Conservation (phyloP, 2,888 invertebrate genomes). For the Punctoribates punctum region DNA sequence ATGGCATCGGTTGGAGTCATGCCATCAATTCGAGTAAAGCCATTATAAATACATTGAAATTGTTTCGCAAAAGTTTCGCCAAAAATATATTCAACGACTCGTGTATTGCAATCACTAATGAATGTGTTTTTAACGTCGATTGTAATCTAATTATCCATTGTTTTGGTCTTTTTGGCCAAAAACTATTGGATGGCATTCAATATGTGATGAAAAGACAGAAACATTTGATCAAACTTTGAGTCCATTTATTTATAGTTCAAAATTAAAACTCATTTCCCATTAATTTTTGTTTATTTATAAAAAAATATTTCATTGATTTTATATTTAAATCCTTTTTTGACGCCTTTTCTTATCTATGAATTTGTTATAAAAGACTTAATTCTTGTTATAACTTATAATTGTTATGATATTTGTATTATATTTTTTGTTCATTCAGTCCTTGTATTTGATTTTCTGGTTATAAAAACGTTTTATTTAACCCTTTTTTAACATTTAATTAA, state of each 20-base stretch:
- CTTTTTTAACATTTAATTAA: too few relatives aligned
- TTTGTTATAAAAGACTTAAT: too few relatives aligned
- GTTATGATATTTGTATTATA: too few relatives aligned
- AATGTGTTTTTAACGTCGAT: neutral
- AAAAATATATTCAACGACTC: neutral
- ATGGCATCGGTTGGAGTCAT: constrained; percentile 51
- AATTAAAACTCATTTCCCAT: neutral
- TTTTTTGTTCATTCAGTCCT: too few relatives aligned
- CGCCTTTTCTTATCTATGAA: too few relatives aligned
- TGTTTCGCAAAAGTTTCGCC: constrained; percentile 15
- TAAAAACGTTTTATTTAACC: too few relatives aligned
- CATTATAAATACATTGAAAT: constrained; percentile 39
- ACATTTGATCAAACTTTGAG: constrained; percentile 5
- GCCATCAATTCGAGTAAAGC: constrained; percentile 50
- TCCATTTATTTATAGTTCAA: neutral
- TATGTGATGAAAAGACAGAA: constrained; percentile 25
- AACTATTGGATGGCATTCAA: constrained; percentile 4
- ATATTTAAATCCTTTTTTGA: neutral
- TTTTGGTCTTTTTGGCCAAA: constrained; percentile 25
- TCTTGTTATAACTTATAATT: too few relatives aligned
- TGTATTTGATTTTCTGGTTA: too few relatives aligned
- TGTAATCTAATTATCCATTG: constrained; percentile 14
- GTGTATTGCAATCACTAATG: neutral
- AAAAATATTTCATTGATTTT: neutral
- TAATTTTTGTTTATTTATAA: neutral